Evolutionary conservation across 2,797 vertebrate species (phyloP).

Genomic region (Lemur catta): DNA sequence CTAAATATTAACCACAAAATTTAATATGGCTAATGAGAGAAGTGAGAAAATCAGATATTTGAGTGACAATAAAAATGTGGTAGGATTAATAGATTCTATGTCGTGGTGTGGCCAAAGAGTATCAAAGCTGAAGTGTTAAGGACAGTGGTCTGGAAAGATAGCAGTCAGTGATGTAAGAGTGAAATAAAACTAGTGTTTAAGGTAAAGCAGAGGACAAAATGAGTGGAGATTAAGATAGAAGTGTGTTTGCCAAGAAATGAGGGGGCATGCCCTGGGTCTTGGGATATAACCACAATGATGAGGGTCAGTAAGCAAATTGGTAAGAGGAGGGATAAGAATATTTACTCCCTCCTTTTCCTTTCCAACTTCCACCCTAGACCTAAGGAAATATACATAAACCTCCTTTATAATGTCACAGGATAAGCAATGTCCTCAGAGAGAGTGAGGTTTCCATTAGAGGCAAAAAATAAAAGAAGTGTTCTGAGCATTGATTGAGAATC

Average conservation of each 20-base stretch:
- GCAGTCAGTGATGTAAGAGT: neutral
- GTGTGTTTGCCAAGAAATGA: neutral
- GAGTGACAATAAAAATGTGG: neutral
- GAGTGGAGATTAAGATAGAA: neutral
- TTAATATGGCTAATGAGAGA: neutral
- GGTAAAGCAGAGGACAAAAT: neutral
- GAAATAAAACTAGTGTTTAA: neutral
- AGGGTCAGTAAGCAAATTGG: accelerated
- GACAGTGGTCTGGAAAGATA: neutral
- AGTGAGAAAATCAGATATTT: neutral
- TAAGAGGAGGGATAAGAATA: neutral
- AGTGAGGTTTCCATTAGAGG: neutral
- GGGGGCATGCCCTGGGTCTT: accelerated
- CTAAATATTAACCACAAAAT: neutral
- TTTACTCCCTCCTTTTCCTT: neutral
- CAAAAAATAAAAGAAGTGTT: neutral
- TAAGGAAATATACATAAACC: neutral
- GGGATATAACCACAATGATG: neutral
- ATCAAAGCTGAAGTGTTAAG: neutral
- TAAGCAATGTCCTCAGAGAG: neutral
- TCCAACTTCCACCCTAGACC: neutral
- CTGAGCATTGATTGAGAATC: neutral
- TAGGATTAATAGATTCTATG: neutral
- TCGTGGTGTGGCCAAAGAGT: neutral
- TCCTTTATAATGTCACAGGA: neutral